Evolutionary conservation across 2,797 vertebrate genomes (phyloP), one percentile per base, ranked within the genome.

Genomic region (Scolopax rusticola): DNA sequence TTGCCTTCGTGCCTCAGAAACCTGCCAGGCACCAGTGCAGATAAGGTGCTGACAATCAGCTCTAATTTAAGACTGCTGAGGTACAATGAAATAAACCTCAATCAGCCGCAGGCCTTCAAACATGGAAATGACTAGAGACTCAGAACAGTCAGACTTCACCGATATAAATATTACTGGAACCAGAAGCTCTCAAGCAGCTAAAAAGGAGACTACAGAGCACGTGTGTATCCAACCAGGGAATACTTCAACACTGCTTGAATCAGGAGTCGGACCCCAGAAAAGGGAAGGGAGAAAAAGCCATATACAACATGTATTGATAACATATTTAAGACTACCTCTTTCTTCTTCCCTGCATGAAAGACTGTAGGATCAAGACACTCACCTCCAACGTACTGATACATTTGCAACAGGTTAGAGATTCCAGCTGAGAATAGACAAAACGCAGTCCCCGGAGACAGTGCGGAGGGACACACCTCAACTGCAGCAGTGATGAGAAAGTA

Each of bases 381-480:
- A 99, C 99, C 98, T 99, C 98, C 83, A 99, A 94, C 15, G 98
- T 98, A 95, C 96, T 98, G 95, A 99, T 96, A 97, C 99, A 99
- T 96, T 98, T 99, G 86, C 98, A 99, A 95, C 99, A 99, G 50
- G 97, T 98, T 71, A 99, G 98, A 86, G 99, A 98, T 96, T 99
- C 99, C 91, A 99, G 95, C 97, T 99, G 99, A 63, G 99, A 99
- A 93, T 99, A 99, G 80, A 99, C 96, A 69, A 98, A 98, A 81
- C 99, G 96, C 38, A 99, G 98, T 15, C 99, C 99, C 76, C 96
- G 98, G 3, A 99, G 98, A 95, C 98, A 99, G 95, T 99, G 99
- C 2, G 99, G 98, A n/a, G 99, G 99, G 86, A 99, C 98, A 82
- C 98, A 98, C 93, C 98, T 99, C 78, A 99, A 95, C 99, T 99